These are phyloP conservation scores for Clarias laeviceps DNA, from an alignment of 2,797 vertebrate genomes.

Conservation along the genomic window DNA sequence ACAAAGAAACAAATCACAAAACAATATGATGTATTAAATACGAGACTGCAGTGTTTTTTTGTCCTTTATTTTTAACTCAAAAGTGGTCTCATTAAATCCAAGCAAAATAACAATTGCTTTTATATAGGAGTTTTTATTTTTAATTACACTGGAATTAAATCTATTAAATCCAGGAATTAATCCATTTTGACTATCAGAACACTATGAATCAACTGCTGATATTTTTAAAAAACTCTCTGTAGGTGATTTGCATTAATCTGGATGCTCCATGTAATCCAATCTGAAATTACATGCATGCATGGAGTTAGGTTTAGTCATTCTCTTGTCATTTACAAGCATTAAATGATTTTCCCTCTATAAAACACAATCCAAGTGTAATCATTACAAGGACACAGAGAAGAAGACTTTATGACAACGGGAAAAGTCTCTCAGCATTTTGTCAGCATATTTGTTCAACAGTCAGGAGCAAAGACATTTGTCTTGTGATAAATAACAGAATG, in stretches of 20 bases:
- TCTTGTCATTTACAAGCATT: neutral
- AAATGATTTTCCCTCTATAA: neutral
- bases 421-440: no score
- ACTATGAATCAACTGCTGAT: neutral
- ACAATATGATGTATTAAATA: neutral
- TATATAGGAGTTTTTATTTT: neutral
- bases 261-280: neutral
- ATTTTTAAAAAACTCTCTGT: neutral
- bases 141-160: neutral
- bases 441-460: no score
- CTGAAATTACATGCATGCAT: neutral
- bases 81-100: neutral
- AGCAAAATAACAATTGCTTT: neutral
- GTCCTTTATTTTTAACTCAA: neutral
- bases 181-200: no score
- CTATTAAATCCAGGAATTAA: no score
- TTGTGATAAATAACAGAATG: no score
- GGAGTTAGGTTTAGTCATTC: neutral
- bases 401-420: no score
- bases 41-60: neutral
- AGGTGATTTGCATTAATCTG: neutral
- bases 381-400: no score
- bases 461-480: no score
- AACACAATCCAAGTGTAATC: no score
- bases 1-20: slow-evolving; percentile 1